Evolutionary conservation across 2,888 invertebrate genomes (phyloP), one percentile per base, ranked within the genome.

Genomic region (Phortica magna): DNA sequence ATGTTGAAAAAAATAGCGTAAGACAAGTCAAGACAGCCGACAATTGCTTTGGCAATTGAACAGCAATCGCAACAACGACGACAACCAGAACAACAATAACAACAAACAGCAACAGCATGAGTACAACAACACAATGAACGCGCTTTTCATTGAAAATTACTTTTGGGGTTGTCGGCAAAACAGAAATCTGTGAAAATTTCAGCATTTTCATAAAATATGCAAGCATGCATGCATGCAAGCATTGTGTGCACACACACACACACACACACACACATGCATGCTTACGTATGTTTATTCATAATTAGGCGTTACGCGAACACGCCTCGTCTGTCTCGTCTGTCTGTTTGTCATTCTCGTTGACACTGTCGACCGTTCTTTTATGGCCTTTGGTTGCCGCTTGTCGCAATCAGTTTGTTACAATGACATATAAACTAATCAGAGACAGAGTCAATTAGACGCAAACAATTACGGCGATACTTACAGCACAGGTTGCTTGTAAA

Each of bases 301-400:
- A 81, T 81, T 82, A 85, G 84, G 85, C 88, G 31, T 31, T 31
- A 31, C 31, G 31, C 31, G 31, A 31, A 84, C 83, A 88, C 87
- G 85, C 87, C 88, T 82, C 78, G 80, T 80, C 64, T 67, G 74
- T 74, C 74, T 31, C n/a, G 39, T 41, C 41, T 43, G 61, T 48
- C 42, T 57, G 55, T 31, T 65, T 80, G 79, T 85, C 84, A 88
- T 86, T 87, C 88, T 80, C 85, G 88, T 82, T 86, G 88, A 87
- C 85, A 87, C 85, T 88, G 87, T 79, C 77, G 64, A 43, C 4
- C 22, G 61, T 61, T 7, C 10, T 19, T 61, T 61, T 61, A 61
- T 48, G 48, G 31, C 61, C 22, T 61, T 61, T 61, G 5, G 61
- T 10, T 65, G 39, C 22, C 12, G 42, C 31, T 31, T 31, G 31